A percentile compares a stretch with the other conserved stretches of the same genome.
Conservation (phyloP, 2,113 vertebrate species). For the Illadopsis cleaveri region DNA sequence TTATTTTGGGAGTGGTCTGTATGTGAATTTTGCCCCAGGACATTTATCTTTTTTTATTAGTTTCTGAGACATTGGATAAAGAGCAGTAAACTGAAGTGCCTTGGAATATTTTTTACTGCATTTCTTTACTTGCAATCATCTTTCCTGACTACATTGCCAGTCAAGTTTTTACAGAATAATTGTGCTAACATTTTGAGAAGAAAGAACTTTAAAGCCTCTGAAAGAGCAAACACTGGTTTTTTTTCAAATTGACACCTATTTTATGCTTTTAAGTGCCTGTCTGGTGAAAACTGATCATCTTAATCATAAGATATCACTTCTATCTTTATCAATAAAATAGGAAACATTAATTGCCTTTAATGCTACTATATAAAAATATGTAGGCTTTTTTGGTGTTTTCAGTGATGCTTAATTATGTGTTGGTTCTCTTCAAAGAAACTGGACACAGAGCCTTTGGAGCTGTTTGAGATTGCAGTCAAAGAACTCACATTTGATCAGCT, state of each 20-base stretch:
- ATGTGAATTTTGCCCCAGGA: background rate
- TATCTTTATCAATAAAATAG: background rate
- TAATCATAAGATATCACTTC: background rate
- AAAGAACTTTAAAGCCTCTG: background rate
- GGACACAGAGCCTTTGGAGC: conserved; percentile 83
- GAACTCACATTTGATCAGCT: conserved; percentile 95
- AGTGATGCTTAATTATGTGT: background rate
- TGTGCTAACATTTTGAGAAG: background rate
- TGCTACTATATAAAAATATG: background rate
- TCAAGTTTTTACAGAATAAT: background rate
- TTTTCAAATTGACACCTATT: background rate
- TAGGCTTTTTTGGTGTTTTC: background rate
- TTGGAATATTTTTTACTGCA: background rate
- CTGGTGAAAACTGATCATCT: background rate
- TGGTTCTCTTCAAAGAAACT: conserved; percentile 82
- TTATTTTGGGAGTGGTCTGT: background rate
- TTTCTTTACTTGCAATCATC: background rate
- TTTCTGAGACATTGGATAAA: background rate
- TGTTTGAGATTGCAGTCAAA: conserved; percentile 96
- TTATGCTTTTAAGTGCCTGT: background rate
- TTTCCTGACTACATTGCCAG: background rate
- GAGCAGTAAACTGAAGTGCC: background rate
- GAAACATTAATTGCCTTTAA: background rate
- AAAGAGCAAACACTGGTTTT: background rate
- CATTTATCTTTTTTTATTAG: background rate